Conservation (phyloP, 1,140 invertebrate species). For the Thaumetopoea pityocampa region DNA sequence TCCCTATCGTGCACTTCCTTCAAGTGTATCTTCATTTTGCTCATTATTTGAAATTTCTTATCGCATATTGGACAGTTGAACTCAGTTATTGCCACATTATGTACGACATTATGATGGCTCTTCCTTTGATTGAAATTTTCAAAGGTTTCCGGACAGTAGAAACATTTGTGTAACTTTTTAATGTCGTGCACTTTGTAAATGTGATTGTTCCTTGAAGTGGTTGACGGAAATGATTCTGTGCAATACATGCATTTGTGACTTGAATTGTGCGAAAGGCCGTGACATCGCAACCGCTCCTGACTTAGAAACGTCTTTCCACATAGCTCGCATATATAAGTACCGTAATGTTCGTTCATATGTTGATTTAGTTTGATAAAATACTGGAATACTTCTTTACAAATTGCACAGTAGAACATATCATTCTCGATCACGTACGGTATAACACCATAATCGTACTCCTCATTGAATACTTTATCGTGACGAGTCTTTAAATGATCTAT, state of each 20-base stretch:
- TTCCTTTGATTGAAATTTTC: constrained; percentile 46
- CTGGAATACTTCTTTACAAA: constrained; percentile 61
- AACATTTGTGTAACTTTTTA: constrained; percentile 42
- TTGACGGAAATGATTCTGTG: constrained; percentile 41
- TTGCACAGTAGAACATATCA: constrained; percentile 47
- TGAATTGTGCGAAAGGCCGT: constrained; percentile 41
- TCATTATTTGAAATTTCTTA: constrained; percentile 48
- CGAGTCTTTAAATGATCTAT: constrained; percentile 37
- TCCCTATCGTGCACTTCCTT: constrained; percentile 59
- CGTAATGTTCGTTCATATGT: constrained; percentile 68
- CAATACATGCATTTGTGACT: constrained; percentile 42
- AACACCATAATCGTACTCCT: constrained; percentile 42
- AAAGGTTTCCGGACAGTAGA: constrained; percentile 49
- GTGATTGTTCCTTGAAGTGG: constrained; percentile 44
- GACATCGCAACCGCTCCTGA: constrained; percentile 47
- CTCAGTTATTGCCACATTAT: constrained; percentile 32
- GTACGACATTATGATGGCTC: constrained; percentile 38
- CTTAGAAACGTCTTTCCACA: constrained; percentile 83
- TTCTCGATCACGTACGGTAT: constrained; percentile 52
- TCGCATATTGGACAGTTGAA: constrained; percentile 53
- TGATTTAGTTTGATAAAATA: constrained; percentile 68
- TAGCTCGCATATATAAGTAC: constrained; percentile 83
- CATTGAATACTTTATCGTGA: constrained; percentile 34
- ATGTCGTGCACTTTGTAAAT: constrained; percentile 41
- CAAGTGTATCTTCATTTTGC: constrained; percentile 58